Evolutionary conservation across 92 coral and sea anemone species (phyloP).

Genomic region (Porites evermanni): DNA sequence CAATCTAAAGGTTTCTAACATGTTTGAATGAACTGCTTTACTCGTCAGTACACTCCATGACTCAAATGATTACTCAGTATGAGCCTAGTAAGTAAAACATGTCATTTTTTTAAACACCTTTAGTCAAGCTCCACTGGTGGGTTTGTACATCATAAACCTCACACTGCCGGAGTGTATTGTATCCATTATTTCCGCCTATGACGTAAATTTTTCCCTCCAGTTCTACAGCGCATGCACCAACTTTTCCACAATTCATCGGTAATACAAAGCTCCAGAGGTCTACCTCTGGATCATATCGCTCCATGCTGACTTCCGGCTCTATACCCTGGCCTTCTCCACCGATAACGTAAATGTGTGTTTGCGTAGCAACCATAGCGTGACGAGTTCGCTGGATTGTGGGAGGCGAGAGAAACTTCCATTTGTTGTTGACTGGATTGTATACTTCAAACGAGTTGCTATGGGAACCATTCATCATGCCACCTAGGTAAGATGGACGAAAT

Average conservation of each 20-base stretch:
- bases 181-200: conserved; percentile 86
- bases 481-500: conserved; percentile 13
- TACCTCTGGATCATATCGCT: conserved; percentile 84
- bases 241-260: conserved; percentile 89
- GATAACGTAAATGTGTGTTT: conserved; percentile 77
- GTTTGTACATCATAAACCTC: conserved; percentile 72
- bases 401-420: conserved; percentile 71
- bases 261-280: conserved; percentile 83
- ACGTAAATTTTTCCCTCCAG: conserved; percentile 64
- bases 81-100: no score
- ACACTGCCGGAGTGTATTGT: conserved; percentile 74
- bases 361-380: conserved; percentile 79
- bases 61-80: background rate
- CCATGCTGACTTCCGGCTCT: conserved; percentile 91
- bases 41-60: no score
- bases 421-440: conserved; percentile 78
- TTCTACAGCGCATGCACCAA: conserved; percentile 85
- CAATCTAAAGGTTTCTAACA: no score
- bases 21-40: no score
- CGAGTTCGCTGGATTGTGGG: conserved; percentile 68
- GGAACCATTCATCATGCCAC: conserved; percentile 84
- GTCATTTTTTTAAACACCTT: conserved; percentile 37
- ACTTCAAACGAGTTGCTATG: conserved; percentile 85
- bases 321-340: conserved; percentile 86
- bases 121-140: conserved; percentile 69